phyloP scores from a whole-genome alignment of 1,140 invertebrate genomes.

The Gryon sp. region DNA sequence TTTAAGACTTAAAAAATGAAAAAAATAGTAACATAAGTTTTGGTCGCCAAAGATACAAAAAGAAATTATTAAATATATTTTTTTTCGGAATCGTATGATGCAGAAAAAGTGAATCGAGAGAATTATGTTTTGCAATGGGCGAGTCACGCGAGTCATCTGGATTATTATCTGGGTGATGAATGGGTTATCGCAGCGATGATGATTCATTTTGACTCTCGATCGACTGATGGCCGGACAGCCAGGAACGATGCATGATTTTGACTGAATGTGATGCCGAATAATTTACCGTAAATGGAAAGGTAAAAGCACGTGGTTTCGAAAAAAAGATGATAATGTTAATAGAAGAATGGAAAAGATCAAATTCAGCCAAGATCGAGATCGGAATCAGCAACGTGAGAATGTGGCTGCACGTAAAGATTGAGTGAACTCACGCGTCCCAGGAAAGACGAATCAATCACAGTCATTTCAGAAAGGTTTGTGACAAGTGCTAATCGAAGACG shows the following conservation, averaged over 20 bases:
- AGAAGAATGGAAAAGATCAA: neutral
- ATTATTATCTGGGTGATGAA: conserved; percentile 5
- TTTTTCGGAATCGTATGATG: neutral
- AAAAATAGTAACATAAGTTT: too few species aligned
- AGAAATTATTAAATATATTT: conserved; percentile 3
- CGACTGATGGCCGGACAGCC: neutral
- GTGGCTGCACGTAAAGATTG: neutral
- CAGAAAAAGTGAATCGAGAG: neutral
- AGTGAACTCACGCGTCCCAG: neutral
- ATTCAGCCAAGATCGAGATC: neutral
- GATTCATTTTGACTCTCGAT: neutral
- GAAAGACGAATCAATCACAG: too few species aligned
- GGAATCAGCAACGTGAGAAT: neutral
- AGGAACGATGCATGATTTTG: neutral
- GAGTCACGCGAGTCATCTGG: neutral
- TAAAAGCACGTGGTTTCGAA: neutral
- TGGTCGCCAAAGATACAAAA: conserved; percentile 14
- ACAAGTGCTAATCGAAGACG: neutral
- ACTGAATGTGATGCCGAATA: conserved; percentile 14
- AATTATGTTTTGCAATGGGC: conserved; percentile 25
- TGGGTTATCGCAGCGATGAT: neutral
- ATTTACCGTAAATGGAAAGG: neutral
- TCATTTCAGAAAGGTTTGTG: too few species aligned
- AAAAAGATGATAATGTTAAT: too few species aligned
- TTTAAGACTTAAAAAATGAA: too few species aligned